Conservation (phyloP, 2,113 vertebrate species). For the Grammomys surdaster region DNA sequence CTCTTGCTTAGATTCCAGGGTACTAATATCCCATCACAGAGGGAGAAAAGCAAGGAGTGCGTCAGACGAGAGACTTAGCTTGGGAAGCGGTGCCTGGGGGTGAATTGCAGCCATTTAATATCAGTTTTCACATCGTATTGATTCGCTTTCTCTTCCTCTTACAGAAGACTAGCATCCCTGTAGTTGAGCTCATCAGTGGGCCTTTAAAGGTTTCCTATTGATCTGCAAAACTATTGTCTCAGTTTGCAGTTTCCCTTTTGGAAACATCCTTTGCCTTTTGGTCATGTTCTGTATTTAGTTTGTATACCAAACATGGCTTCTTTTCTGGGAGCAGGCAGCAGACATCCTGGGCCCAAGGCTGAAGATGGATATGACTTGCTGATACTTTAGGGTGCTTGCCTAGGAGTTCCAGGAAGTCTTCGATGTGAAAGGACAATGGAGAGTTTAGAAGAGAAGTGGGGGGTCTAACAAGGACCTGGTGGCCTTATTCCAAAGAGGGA, state of each 20-base stretch:
- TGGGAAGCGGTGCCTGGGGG: not conserved
- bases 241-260: constrained; percentile 71
- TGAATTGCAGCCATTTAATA: constrained; percentile 71
- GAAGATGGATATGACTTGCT: constrained; percentile 28
- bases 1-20: not conserved
- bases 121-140: constrained; percentile 79
- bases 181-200: constrained; percentile 70
- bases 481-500: not conserved
- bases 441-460: not conserved
- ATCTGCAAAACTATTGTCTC: constrained; percentile 74
- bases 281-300: constrained; percentile 70
- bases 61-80: not conserved
- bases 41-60: not conserved
- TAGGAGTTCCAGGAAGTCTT: constrained; percentile 7
- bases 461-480: not conserved
- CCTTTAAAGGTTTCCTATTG: constrained; percentile 78
- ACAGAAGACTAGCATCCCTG: not conserved
- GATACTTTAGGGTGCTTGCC: constrained; percentile 6
- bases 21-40: not conserved
- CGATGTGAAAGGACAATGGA: not conserved
- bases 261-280: constrained; percentile 69
- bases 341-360: constrained; percentile 22
- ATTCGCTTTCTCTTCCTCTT: constrained; percentile 77
- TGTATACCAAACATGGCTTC: constrained; percentile 50
- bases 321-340: constrained; percentile 68